Evolutionary conservation across 2,888 invertebrate genomes (phyloP).

Genomic region (Brachycybe producta): DNA sequence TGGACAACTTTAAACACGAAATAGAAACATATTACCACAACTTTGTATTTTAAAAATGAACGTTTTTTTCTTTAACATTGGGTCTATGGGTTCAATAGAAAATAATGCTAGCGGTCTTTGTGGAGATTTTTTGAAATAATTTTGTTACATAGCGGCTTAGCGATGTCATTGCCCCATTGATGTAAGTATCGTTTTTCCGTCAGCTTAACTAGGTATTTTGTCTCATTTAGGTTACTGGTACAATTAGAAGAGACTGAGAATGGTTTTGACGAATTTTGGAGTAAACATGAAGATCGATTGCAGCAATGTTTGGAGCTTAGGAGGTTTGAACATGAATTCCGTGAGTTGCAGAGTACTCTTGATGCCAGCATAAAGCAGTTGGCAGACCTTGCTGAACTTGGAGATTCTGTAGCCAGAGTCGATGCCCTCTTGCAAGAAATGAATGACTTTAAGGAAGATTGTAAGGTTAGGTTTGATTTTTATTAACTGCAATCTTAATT

Average conservation of each 20-base stretch:
- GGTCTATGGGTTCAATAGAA: no score
- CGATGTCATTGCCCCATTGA: no score
- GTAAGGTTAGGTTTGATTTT: constrained; percentile 35
- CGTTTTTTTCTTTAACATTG: no score
- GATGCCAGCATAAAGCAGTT: constrained; percentile 64
- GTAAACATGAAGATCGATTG: constrained; percentile 73
- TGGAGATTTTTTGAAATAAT: no score
- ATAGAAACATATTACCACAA: no score
- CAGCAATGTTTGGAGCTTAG: constrained; percentile 80
- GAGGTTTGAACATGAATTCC: constrained; percentile 88
- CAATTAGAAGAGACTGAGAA: constrained; percentile 88
- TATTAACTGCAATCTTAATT: background rate
- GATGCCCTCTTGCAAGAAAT: constrained; percentile 66
- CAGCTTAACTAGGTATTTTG: background rate
- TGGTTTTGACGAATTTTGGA: constrained; percentile 90
- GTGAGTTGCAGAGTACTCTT: constrained; percentile 70
- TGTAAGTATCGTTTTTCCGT: no score
- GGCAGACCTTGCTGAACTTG: constrained; percentile 74
- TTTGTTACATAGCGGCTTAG: no score
- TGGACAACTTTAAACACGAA: no score
- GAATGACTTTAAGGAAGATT: constrained; percentile 53
- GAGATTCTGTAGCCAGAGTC: constrained; percentile 70
- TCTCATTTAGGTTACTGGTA: constrained; percentile 57
- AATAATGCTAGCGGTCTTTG: no score
- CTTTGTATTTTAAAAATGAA: no score